phyloP scores from a whole-genome alignment of 2,113 vertebrate species.

The Tragulus kanchil region DNA sequence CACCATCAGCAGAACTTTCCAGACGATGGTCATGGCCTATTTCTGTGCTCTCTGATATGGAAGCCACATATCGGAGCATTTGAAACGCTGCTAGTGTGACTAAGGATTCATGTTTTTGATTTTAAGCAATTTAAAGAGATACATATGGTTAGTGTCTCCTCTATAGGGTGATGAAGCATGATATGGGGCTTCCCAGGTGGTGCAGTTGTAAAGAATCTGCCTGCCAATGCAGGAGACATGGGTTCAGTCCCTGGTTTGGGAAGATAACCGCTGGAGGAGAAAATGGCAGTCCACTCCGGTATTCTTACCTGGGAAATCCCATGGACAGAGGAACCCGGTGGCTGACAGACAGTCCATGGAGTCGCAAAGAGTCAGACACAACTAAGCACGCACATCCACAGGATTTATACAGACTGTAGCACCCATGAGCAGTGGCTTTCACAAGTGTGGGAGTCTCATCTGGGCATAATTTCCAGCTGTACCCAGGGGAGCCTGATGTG shows the following conservation, averaged over 20 bases:
- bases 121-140: background rate
- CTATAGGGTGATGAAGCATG: fast-evolving
- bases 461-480: background rate
- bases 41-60: background rate
- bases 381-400: fast-evolving
- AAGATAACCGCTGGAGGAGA: background rate
- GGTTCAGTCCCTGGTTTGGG: background rate
- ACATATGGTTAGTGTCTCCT: background rate
- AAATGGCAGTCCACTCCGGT: background rate
- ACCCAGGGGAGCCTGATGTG: background rate
- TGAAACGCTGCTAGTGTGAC: background rate
- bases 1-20: background rate
- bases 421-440: fast-evolving
- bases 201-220: background rate
- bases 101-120: background rate
- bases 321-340: background rate
- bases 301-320: background rate
- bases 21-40: background rate
- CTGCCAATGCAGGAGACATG: background rate
- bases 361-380: background rate
- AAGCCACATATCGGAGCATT: background rate
- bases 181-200: background rate
- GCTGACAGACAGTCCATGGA: background rate
- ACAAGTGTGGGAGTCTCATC: background rate
- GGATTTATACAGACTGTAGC: background rate